Conservation (phyloP, 1,140 invertebrate genomes). For the Drosophila eugracilis region DNA sequence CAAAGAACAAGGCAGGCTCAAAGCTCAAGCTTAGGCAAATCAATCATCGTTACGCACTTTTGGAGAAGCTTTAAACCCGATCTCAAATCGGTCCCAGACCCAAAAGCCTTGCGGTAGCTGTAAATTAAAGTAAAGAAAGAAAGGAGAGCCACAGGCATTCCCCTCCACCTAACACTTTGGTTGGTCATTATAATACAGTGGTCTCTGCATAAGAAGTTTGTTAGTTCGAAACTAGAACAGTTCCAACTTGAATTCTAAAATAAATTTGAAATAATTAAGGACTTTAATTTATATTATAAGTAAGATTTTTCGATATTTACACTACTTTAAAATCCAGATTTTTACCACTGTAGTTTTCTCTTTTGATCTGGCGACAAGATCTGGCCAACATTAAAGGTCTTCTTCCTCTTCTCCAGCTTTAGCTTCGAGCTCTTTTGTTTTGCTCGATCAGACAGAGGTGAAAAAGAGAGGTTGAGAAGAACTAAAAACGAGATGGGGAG, state of each 20-base stretch:
- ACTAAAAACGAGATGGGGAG: conserved; percentile 7
- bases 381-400: conserved; percentile 31
- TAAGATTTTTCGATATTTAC: too few species aligned
- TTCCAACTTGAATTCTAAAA: too few species aligned
- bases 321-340: neutral
- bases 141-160: conserved; percentile 5
- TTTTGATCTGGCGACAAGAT: conserved; percentile 66
- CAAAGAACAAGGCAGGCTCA: conserved; percentile 29
- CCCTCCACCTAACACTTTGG: neutral
- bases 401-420: conserved; percentile 6
- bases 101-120: conserved; percentile 17
- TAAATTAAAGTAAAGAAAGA: conserved; percentile 17
- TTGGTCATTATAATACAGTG: conserved; percentile 15
- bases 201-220: too few species aligned
- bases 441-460: conserved; percentile 1
- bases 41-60: conserved; percentile 74
- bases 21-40: conserved; percentile 60
- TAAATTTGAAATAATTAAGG: too few species aligned
- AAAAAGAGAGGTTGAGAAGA: neutral
- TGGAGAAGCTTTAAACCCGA: conserved; percentile 8
- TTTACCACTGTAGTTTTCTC: conserved; percentile 35
- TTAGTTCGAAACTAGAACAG: too few species aligned
- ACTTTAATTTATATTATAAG: too few species aligned
- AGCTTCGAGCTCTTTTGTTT: conserved; percentile 27
- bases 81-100: conserved; percentile 12